phyloP scores from a whole-genome alignment of 2,888 invertebrate genomes.

The Cosmia trapezina region DNA sequence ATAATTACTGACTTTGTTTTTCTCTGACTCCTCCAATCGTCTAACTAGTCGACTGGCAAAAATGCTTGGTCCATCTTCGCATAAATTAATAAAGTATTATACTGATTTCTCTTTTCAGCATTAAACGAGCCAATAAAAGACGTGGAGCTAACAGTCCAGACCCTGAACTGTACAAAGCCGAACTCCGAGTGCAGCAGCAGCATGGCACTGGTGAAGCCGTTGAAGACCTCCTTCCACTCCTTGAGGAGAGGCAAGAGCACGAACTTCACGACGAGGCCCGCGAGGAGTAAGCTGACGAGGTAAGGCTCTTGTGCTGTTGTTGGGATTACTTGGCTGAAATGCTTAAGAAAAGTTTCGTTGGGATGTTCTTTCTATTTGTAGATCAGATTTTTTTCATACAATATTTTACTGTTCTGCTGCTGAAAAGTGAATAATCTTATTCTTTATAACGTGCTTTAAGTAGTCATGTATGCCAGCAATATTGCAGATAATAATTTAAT shows the following conservation, averaged over 20 bases:
- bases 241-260: constrained; percentile 81
- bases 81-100: not conserved
- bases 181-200: constrained; percentile 82
- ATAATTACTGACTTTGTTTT: not conserved
- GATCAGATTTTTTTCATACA: not conserved
- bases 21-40: not conserved
- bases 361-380: constrained; percentile 1
- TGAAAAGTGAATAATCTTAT: not conserved
- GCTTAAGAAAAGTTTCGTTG: constrained; percentile 16
- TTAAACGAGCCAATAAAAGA: constrained; percentile 95
- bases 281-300: constrained; percentile 86
- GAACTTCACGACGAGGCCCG: constrained; percentile 76
- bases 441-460: not conserved
- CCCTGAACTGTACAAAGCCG: constrained; percentile 93
- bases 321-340: constrained; percentile 2
- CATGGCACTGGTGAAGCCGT: constrained; percentile 78
- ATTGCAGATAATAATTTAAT: not conserved
- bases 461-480: not conserved
- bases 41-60: not conserved
- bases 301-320: constrained; percentile 59
- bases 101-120: constrained; percentile 84
- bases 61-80: not conserved
- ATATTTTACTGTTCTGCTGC: not conserved
- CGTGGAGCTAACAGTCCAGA: constrained; percentile 96
- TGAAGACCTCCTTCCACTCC: constrained; percentile 85